Base-by-base conservation (phyloP, 1,140 invertebrate species). In the Neodiprion virginianus region DNA sequence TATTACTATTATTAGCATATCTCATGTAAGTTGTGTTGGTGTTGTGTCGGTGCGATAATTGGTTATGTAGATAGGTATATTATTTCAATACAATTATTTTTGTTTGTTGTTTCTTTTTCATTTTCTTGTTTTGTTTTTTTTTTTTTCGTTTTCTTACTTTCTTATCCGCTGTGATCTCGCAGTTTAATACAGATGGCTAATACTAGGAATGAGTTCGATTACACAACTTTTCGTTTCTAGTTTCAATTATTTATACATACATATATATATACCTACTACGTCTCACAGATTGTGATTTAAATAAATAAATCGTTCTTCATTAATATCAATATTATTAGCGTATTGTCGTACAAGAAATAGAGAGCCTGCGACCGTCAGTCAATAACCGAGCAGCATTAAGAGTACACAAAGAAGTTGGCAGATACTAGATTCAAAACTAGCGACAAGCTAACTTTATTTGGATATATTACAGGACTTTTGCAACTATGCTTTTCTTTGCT, bases 1-100 rank as follows among this genome's bases (percentile, higher is more conserved):
- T 40, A 5, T 40, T 40, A 40, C 5, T 76, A 76, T 76, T 75
- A 82, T 77, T 81, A 81, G 80, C 78, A 77, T 80, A 79, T 80
- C 77, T 61, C 53, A 14, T 61, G 11, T 61, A 14, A 17, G 72
- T 79, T 79, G 78, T 79, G 79, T 78, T n/a, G 2, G 70, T 69
- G 11, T 47, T 69, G 68, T 69, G 68, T 69, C 28, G n/a, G 48
- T 82, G 73, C 79, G 72, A 67, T 78, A 74, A 75, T 72, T 28
- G 69, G 66, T 69, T 72, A 61, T 78, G 69, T 77, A 73, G 75
- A 66, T 76, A 75, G 48, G 69, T 75, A 67, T 72, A 67, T 71
- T 75, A 74, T 71, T 71, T 68, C 28, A 40, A 40, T 40, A 40
- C 28, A 72, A 71, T 49, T 76, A 72, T 74, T 72, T 78, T 76